A percentile compares a stretch with the other conserved stretches of the same genome.
Conservation (phyloP, 2,888 invertebrate species). For the Cheilosia vulpina region DNA sequence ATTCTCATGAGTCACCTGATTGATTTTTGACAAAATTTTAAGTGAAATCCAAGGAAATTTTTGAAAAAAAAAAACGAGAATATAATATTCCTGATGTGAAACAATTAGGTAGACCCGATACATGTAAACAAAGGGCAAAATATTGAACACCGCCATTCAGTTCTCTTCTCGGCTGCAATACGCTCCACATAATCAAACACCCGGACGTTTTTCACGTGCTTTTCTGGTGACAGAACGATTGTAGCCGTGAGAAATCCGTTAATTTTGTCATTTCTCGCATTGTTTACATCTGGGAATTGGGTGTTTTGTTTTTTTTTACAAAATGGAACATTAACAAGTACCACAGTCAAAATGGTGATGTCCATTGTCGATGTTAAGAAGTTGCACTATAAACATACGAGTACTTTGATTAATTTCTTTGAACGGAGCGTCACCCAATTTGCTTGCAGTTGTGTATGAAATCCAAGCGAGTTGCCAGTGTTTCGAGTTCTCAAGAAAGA, state of each 20-base stretch:
- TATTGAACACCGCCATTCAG: neutral
- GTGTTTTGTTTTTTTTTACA: no score
- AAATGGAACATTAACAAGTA: no score
- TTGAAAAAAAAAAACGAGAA: neutral
- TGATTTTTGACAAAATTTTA: conserved; percentile 51
- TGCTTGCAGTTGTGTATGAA: no score
- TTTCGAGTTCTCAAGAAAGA: no score
- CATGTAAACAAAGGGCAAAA: neutral
- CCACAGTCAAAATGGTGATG: no score
- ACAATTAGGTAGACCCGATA: neutral
- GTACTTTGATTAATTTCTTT: no score
- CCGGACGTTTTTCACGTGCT: conserved; percentile 4
- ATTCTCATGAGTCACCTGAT: conserved; percentile 66
- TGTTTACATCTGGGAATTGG: no score
- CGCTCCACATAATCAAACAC: neutral
- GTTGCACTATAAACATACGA: no score
- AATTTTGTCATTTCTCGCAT: no score
- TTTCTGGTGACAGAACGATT: neutral
- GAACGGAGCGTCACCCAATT: no score
- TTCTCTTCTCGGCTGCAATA: neutral
- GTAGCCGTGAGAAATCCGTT: neutral
- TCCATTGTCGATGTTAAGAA: no score
- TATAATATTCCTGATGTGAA: neutral
- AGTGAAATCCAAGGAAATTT: conserved; percentile 16
- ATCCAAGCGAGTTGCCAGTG: no score